Evolutionary conservation across 2,797 vertebrate genomes (phyloP).

Genomic region (Semotilus atromaculatus): DNA sequence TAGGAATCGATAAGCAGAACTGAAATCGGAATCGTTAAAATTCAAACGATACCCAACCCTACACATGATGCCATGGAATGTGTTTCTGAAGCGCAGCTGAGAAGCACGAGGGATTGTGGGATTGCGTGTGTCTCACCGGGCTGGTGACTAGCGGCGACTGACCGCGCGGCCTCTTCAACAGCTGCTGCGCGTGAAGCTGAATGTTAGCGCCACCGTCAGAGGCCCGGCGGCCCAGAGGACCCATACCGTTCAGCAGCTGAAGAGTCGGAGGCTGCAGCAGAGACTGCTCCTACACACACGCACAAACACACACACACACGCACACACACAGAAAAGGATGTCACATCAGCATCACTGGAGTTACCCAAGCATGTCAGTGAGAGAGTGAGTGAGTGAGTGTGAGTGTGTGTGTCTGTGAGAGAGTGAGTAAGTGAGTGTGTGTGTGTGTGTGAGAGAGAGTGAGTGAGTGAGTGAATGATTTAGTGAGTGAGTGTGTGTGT

Average conservation of each 20-base stretch:
- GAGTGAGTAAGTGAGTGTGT: no score
- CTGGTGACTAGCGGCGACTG: slow-evolving; percentile 94
- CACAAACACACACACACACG: not conserved
- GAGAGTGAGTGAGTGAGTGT: not conserved
- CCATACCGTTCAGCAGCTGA: slow-evolving; percentile 97
- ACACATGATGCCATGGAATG: no score
- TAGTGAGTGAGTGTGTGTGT: no score
- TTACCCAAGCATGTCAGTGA: not conserved
- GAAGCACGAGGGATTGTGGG: not conserved
- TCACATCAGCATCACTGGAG: not conserved
- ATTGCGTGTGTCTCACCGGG: slow-evolving; percentile 80
- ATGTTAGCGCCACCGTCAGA: slow-evolving; percentile 98
- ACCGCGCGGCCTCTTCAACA: slow-evolving; percentile 93
- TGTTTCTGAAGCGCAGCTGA: no score
- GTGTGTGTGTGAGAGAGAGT: no score
- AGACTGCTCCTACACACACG: slow-evolving; percentile 87
- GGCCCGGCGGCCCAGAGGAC: slow-evolving; percentile 92
- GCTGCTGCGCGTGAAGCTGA: slow-evolving; percentile 94
- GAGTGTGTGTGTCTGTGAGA: not conserved
- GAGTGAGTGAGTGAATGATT: no score
- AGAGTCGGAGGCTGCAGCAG: slow-evolving; percentile 95
- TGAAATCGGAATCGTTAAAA: no score
- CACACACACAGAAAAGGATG: not conserved
- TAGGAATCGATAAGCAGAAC: no score
- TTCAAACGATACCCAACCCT: no score